Conservation (phyloP, 2,888 invertebrate genomes). For the Endomychus coccineus region DNA sequence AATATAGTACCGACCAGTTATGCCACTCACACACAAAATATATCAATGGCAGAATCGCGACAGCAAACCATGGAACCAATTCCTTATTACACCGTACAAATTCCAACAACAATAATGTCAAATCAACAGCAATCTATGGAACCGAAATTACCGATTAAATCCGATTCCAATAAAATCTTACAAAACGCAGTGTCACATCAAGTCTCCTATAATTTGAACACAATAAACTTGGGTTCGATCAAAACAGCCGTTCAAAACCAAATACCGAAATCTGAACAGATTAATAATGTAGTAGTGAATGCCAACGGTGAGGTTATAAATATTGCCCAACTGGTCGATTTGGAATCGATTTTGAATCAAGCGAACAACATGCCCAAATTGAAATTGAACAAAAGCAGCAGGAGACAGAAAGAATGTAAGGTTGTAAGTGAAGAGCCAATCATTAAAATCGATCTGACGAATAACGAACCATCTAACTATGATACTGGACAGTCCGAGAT, state of each 20-base stretch:
- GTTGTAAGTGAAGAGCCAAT: constrained; percentile 22
- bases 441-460: constrained; percentile 36
- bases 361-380: constrained; percentile 14
- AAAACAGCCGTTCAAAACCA: constrained; percentile 31
- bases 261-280: constrained; percentile 22
- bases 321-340: constrained; percentile 33
- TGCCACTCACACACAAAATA: not conserved
- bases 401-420: constrained; percentile 11
- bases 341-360: constrained; percentile 31
- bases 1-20: not conserved
- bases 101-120: constrained; percentile 23
- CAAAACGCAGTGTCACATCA: constrained; percentile 22
- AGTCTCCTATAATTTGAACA: constrained; percentile 33
- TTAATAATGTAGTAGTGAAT: constrained; percentile 37
- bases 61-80: constrained; percentile 17
- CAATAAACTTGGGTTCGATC: constrained; percentile 28
- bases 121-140: constrained; percentile 14
- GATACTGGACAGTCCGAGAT: constrained; percentile 19
- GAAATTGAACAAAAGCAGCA: constrained; percentile 7
- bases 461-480: constrained; percentile 22
- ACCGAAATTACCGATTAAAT: constrained; percentile 14
- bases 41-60: too few relatives aligned
- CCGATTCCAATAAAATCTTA: constrained; percentile 19
- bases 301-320: constrained; percentile 39
- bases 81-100: constrained; percentile 32